These are phyloP conservation scores for Boulengeromyrus knoepffleri DNA, from an alignment of 2,113 vertebrate species.

Conservation along the genomic window DNA sequence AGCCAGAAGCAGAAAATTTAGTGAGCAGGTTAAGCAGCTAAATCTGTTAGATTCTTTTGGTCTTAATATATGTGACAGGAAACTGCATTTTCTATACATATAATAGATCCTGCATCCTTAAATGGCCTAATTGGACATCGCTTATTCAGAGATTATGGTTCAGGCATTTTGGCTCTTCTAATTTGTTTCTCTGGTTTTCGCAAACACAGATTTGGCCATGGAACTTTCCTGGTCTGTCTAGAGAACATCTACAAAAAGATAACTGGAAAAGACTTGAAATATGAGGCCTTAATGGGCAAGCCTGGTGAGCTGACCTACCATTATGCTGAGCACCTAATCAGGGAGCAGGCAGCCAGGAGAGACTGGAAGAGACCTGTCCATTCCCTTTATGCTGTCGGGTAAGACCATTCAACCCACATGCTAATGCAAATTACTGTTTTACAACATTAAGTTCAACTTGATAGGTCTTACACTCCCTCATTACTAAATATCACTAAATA, in stretches of 20 bases:
- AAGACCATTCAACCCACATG: slow-evolving; percentile 32
- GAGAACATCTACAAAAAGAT: slow-evolving; percentile 83
- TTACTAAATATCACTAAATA: neutral
- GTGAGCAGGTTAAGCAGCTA: neutral
- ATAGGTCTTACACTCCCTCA: neutral
- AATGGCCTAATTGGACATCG: neutral
- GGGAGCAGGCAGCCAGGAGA: slow-evolving; percentile 61
- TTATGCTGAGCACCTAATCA: slow-evolving; percentile 74
- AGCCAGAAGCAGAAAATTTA: neutral
- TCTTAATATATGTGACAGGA: neutral
- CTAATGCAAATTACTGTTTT: neutral
- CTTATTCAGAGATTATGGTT: neutral
- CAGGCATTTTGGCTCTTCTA: neutral
- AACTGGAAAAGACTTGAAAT: slow-evolving; percentile 72
- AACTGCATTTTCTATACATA: neutral
- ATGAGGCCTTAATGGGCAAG: slow-evolving; percentile 75
- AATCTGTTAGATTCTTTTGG: neutral
- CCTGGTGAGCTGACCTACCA: slow-evolving; percentile 77
- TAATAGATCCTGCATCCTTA: neutral
- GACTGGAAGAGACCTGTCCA: slow-evolving; percentile 57
- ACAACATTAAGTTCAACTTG: neutral
- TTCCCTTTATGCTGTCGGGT: slow-evolving; percentile 78
- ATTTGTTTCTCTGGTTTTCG: neutral
- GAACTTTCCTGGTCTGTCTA: slow-evolving; percentile 79
- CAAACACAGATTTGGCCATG: slow-evolving; percentile 70